Percentiles rank a stretch among this genome's conserved stretches.
Conservation (phyloP, 2,797 vertebrate species). For the Hypotaenidia philippensis region DNA sequence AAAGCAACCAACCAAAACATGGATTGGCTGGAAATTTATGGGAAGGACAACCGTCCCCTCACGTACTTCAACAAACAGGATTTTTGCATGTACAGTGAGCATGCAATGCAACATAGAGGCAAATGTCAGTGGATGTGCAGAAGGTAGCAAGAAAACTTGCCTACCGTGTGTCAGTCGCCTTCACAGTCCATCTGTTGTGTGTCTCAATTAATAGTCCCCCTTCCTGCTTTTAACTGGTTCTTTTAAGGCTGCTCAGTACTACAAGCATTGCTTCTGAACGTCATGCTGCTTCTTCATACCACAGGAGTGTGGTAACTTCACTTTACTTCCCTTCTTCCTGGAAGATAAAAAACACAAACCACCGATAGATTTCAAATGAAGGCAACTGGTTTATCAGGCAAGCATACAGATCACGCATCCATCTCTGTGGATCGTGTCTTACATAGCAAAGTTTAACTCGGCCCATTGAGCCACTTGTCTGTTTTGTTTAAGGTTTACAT, state of each 20-base stretch:
- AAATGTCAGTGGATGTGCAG: background rate
- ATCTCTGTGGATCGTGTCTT: too few relatives aligned
- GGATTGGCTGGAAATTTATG: background rate
- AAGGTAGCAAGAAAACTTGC: constrained; percentile 3
- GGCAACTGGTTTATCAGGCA: background rate
- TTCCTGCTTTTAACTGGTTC: background rate
- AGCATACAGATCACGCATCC: too few relatives aligned
- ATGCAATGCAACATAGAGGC: background rate
- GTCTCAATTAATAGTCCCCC: background rate
- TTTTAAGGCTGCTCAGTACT: background rate
- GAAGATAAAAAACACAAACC: background rate
- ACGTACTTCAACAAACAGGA: background rate
- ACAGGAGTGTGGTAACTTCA: background rate
- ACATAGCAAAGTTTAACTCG: background rate
- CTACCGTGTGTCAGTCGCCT: background rate
- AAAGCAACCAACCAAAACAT: background rate
- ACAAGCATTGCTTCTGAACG: background rate
- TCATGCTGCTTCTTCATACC: background rate
- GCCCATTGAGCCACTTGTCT: background rate
- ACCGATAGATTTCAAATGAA: background rate
- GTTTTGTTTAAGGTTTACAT: background rate
- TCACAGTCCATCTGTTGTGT: background rate
- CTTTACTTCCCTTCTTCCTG: background rate
- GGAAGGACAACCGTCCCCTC: background rate
- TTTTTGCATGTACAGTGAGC: background rate